phyloP scores from a whole-genome alignment of 2,888 invertebrate species.

The Disparrhopalites patrizii region DNA sequence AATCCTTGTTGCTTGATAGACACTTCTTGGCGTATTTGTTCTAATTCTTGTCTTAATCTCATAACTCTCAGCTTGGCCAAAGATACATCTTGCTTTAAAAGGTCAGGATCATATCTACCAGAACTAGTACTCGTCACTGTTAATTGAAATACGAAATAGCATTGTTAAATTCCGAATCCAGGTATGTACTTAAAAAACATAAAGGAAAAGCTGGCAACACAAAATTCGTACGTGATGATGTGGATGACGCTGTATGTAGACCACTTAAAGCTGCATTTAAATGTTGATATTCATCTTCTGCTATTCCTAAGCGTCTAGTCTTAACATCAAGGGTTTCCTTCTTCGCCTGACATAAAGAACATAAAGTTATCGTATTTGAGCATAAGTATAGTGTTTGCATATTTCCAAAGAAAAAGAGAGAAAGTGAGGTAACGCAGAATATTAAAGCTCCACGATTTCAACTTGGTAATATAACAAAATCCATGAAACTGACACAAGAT shows the following conservation, averaged over 20 bases:
- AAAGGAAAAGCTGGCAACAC: not conserved
- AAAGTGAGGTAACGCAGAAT: not conserved
- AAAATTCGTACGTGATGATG: slow-evolving; percentile 45
- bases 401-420: no score
- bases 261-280: slow-evolving; percentile 73
- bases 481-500: slow-evolving; percentile 1
- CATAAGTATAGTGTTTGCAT: no score
- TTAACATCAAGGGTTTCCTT: slow-evolving; percentile 95
- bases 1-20: slow-evolving; percentile 87
- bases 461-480: slow-evolving; percentile 4
- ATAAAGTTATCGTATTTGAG: no score
- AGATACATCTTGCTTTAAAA: slow-evolving; percentile 85
- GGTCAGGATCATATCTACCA: slow-evolving; percentile 89
- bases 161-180: not conserved
- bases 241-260: slow-evolving; percentile 46
- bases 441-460: not conserved
- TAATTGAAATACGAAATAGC: slow-evolving; percentile 39
- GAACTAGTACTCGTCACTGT: slow-evolving; percentile 77
- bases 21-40: slow-evolving; percentile 87
- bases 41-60: slow-evolving; percentile 79
- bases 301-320: slow-evolving; percentile 85
- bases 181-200: not conserved
- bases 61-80: slow-evolving; percentile 76
- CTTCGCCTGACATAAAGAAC: slow-evolving; percentile 68
- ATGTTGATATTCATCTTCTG: slow-evolving; percentile 93